Base-by-base conservation (phyloP, 2,113 vertebrate species). In the Vireo altiloquus region DNA sequence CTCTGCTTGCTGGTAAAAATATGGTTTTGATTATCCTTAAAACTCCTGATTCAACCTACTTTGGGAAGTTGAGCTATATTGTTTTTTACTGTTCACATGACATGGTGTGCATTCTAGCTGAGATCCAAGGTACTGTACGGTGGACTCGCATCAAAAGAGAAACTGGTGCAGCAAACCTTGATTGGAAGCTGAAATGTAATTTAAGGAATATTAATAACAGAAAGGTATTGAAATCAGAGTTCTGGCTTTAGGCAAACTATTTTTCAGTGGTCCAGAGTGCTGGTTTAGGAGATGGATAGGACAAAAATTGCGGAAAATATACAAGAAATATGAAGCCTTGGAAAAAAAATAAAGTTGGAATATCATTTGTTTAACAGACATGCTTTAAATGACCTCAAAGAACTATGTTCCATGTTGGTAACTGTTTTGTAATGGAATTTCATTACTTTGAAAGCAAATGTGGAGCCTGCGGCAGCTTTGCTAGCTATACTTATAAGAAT, bases 21-120 rank as follows among this genome's bases (percentile, higher is more conserved):
- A 86, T 96, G 97, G 94, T 93, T 97, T 96, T 95, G 92, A 98
- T 98, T 98, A 97, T 57, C 75, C 65, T 96, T 96, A 94, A 96
- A 98, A 93, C 40, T 96, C 90, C 94, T 88, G 84, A 96, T 97
- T 97, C 92, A 92, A 92, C 77, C 22, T 69, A 89, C 85, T 96
- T 96, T 78, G 87, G 81, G 94, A 84, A 96, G 64, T 87, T 90
- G 92, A 92, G 87, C 96, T 90, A 65, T 89, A 92, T 57, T 94
- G 75, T 82, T 96, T 96, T 93, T 95, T 87, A 75, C 71, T 93
- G 87, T 83, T 82, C 95, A 94, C 54, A 91, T 89, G 95, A 88
- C 81, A 95, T 61, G 93, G 19, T 90, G 63, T 40, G 71, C 76
- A 23, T 95, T 96, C 74, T 91, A 85, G 75, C 91, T 30, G 52